Conservation (phyloP, 2,113 vertebrate species). For the Entelurus aequoreus region DNA sequence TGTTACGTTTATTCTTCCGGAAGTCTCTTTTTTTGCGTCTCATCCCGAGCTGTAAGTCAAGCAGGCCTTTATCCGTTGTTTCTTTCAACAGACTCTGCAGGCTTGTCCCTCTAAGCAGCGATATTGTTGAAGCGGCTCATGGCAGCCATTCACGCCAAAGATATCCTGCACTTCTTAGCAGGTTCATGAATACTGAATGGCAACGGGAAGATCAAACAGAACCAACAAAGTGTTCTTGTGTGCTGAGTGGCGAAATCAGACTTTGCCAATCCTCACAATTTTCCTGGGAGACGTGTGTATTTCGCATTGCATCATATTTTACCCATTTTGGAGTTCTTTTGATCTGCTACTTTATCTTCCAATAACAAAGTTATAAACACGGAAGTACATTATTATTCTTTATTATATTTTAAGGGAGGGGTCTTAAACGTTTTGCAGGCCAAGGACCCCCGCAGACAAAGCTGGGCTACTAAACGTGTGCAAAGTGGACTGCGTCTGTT, state of each 20-base stretch:
- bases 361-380: too few species aligned
- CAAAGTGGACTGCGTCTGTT: too few species aligned
- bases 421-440: too few species aligned
- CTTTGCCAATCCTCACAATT: slow-evolving; percentile 30
- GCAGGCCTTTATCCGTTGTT: slow-evolving; percentile 49
- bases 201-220: slow-evolving; percentile 64
- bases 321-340: too few species aligned
- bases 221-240: slow-evolving; percentile 30
- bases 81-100: slow-evolving; percentile 43
- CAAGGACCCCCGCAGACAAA: too few species aligned
- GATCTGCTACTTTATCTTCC: too few species aligned
- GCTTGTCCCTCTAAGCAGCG: slow-evolving; percentile 51
- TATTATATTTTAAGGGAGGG: too few species aligned
- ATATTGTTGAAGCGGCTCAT: slow-evolving; percentile 53
- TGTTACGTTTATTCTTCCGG: slow-evolving; percentile 41
- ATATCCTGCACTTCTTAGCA: slow-evolving; percentile 57
- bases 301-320: too few species aligned
- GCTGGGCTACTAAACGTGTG: too few species aligned
- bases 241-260: slow-evolving; percentile 36
- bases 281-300: too few species aligned
- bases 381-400: too few species aligned
- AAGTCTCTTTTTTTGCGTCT: slow-evolving; percentile 29
- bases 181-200: slow-evolving; percentile 66
- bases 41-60: slow-evolving; percentile 47
- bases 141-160: slow-evolving; percentile 55